Evolutionary conservation across 2,113 vertebrate species (phyloP), one percentile per base, ranked within the genome.

Genomic region (Eptesicus fuscus): DNA sequence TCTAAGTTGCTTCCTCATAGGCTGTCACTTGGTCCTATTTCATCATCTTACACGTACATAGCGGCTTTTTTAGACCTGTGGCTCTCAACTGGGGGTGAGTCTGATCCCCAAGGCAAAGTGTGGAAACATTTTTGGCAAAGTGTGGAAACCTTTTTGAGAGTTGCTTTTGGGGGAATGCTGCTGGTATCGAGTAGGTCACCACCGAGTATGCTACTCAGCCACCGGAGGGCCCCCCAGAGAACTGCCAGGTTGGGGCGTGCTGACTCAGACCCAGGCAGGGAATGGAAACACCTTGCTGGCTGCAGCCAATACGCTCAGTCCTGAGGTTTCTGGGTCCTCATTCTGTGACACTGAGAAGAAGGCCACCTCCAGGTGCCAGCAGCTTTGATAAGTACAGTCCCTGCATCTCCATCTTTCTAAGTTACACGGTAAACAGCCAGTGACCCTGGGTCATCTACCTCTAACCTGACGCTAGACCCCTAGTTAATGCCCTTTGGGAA

Each of bases 141-240:
- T 42, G 47, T 67, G 78, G 25, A 49, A 51, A 56, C 30, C 40
- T 35, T 35, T 37, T 3, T 71, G n/a, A n/a, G 17, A 37, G 42
- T 9, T 30, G 30, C 14, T 0, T 1, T 0, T 1, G 14, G 25
- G 1, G 1, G 20, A 30, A n/a, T n/a, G 10, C 23, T 12, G 23
- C 51, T 18, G 22, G 40, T 30, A 82, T 30, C 0, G 0, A 28
- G n/a, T 17, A 30, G 47, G 28, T 40, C 11, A 53, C 30, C 23
- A 20, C 4, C 35, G 11, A 30, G 30, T 51, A 40, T 28, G 20
- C 25, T 20, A 53, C 40, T 49, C 40, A 18, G 20, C 30, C 40
- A 37, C 28, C 73, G 90, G 56, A 14, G 1, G 2, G 18, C 9
- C n/a, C 47, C 6, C 18, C 51, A 22, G n/a, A 22, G 30, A 82